These are phyloP conservation scores for Brachypalpus laphriformis DNA, from an alignment of 2,888 invertebrate genomes.

Conservation along the genomic window DNA sequence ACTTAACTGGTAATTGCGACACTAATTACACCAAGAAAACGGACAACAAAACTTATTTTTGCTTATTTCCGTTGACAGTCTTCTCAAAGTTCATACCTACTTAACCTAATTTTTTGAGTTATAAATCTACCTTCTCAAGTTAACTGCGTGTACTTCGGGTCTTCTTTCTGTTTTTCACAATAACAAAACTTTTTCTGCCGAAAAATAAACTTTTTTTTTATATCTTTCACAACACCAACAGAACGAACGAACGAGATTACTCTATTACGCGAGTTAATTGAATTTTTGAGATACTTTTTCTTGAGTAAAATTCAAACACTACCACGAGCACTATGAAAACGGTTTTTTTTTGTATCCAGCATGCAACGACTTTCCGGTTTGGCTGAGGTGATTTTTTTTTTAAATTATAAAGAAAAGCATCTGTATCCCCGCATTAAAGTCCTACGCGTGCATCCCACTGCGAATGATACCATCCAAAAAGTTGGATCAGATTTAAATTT, in stretches of 20 bases:
- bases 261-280: slow-evolving; percentile 38
- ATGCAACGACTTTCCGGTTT: slow-evolving; percentile 52
- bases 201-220: not conserved
- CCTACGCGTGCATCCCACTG: slow-evolving; percentile 55
- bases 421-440: slow-evolving; percentile 21
- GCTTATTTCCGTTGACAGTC: slow-evolving; percentile 9
- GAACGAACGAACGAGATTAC: not conserved
- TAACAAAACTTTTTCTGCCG: not conserved
- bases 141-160: slow-evolving; percentile 14
- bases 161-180: slow-evolving; percentile 9
- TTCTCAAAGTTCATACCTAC: slow-evolving; percentile 16
- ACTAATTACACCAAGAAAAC: slow-evolving; percentile 22
- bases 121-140: slow-evolving; percentile 52
- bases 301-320: not conserved
- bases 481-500: not conserved
- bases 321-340: slow-evolving; percentile 16
- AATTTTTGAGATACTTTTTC: slow-evolving; percentile 53
- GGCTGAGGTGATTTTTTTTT: not conserved
- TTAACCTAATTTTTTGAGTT: slow-evolving; percentile 55
- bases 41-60: not conserved
- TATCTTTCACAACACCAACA: slow-evolving; percentile 11
- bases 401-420: not conserved
- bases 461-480: slow-evolving; percentile 35
- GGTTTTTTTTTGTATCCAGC: not conserved
- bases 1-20: slow-evolving; percentile 13